Base-by-base conservation (phyloP, 64 coral and sea anemone species). In the Dendrophyllia cribrosa region DNA sequence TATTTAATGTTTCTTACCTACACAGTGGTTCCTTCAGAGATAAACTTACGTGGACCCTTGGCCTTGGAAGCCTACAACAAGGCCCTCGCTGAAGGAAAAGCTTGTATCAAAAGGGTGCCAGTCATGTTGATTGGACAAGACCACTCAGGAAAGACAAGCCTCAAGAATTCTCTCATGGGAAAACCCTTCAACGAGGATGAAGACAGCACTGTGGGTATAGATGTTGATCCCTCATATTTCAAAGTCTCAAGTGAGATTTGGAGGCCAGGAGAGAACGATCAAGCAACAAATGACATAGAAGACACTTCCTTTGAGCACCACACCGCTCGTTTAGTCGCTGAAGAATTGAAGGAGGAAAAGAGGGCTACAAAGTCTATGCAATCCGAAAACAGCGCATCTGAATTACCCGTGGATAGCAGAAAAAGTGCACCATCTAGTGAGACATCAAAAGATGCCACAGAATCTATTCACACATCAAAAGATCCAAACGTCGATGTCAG, bases 281-380 rank as follows among this genome's bases (percentile, higher is more conserved):
- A 58, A 22, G 63, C 11, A 20, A 7, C 46, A 25, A 61, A 65
- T 15, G 17, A 58, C 45, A 11, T 19, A 4, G 14, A 15, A 12
- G 6, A 9, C 10, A 75, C 67, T 64, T 89, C 87, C 5, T 89
- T 24, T 55, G 87, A 89, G 53, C 55, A 78, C 15, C 56, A 89
- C 9, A 14, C 73, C 16, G 87, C 73, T 64, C 76, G 55, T 43
- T 12, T 78, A 14, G 59, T 78, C 14, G 75, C 34, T 20, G 4
- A 89, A 21, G 56, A 66, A 14, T 20, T 50, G 66, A 6, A 51
- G 50, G 12, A 78, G 7, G 19, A 61, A 51, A 10, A 43, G 59
- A 44, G 11, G 12, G 4, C 34, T 24, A 7, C 14, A 16, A 4
- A 22, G 43, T 17, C 22, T 59, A 56, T 9, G 10, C 58, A 16